A percentile compares a stretch with the other conserved stretches of the same genome.
phyloP scores from a whole-genome alignment of 2,113 vertebrate species.

The Dasyornis broadbenti region DNA sequence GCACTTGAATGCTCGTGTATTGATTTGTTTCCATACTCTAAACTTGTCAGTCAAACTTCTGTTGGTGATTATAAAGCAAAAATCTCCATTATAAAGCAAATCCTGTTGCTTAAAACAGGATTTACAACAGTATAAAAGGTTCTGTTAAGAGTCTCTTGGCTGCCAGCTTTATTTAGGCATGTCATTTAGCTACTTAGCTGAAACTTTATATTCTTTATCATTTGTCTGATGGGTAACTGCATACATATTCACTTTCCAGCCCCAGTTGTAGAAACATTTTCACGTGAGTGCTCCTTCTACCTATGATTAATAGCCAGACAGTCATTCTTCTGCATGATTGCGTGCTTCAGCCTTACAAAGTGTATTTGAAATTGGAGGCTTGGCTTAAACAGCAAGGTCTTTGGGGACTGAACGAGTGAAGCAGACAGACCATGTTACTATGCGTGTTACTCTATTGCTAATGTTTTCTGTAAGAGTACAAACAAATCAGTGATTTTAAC shows the following conservation, averaged over 20 bases:
- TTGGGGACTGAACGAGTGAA: neutral
- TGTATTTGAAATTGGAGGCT: neutral
- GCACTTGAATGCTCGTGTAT: neutral
- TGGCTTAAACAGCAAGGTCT: neutral
- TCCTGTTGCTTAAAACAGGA: neutral
- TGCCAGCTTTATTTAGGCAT: neutral
- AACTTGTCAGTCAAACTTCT: neutral
- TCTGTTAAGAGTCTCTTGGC: neutral
- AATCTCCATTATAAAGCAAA: neutral
- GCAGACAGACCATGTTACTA: neutral
- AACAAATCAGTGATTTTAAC: neutral
- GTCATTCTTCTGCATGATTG: constrained; percentile 1
- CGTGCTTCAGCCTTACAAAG: neutral
- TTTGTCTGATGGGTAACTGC: neutral
- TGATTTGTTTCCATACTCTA: neutral
- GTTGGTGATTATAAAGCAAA: neutral
- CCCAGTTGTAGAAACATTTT: neutral
- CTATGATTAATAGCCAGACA: neutral
- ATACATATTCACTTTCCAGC: neutral
- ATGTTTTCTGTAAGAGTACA: neutral
- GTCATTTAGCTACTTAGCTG: neutral
- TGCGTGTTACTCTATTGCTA: neutral
- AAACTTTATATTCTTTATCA: neutral
- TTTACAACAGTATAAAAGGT: neutral
- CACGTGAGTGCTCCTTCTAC: neutral